Conservation (phyloP, 30 jellyfish, hydroid and myxozoan species). For the Aurelia aurita region DNA sequence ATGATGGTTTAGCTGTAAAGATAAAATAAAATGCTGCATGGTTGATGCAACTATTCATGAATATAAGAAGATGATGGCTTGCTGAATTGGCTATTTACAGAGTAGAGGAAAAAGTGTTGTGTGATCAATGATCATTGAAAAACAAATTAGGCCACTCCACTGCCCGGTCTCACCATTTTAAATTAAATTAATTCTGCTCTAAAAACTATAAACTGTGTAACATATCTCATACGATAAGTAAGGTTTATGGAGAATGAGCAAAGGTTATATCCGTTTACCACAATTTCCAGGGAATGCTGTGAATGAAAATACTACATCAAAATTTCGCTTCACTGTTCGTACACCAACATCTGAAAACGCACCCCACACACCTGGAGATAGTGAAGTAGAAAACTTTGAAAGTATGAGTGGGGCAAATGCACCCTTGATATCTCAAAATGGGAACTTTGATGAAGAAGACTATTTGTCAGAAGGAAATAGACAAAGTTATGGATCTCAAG, state of each 20-base stretch:
- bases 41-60: too few species aligned
- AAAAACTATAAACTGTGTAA: background rate
- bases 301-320: conserved; percentile 39
- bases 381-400: conserved; percentile 20
- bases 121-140: too few species aligned
- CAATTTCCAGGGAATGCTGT: conserved; percentile 52
- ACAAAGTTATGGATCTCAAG: conserved; percentile 76
- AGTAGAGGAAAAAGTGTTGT: too few species aligned
- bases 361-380: conserved; percentile 15
- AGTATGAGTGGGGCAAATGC: conserved; percentile 70
- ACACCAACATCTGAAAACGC: conserved; percentile 58
- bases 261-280: conserved; percentile 58
- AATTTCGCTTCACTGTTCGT: conserved; percentile 40
- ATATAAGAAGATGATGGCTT: too few species aligned
- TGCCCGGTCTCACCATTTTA: too few species aligned
- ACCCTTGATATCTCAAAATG: conserved; percentile 54
- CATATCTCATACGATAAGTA: background rate
- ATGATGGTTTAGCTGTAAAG: too few species aligned
- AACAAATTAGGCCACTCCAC: too few species aligned
- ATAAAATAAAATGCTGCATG: too few species aligned
- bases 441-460: conserved; percentile 93
- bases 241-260: conserved; percentile 46
- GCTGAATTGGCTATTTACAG: too few species aligned
- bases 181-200: too few species aligned
- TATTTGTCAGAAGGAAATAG: conserved; percentile 92